Conservation (phyloP, 2,797 vertebrate genomes). For the Meriones psammophilus region DNA sequence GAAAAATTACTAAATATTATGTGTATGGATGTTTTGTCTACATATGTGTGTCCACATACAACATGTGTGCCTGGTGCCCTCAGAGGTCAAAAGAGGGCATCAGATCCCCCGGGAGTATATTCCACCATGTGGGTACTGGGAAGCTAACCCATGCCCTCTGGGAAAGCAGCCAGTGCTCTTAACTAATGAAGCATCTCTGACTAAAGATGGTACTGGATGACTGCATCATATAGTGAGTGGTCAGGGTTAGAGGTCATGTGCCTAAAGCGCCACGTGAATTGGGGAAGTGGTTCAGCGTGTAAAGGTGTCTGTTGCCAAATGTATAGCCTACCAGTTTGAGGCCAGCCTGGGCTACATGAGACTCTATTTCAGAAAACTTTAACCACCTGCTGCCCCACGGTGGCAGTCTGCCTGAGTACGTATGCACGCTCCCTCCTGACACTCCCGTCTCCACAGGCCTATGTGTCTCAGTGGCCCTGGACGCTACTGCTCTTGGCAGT, state of each 20-base stretch:
- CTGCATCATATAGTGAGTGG: neutral
- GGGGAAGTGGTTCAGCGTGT: too few species aligned
- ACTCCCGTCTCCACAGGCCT: slow-evolving; percentile 87
- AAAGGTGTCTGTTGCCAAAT: neutral
- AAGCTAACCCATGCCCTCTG: neutral
- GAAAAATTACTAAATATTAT: neutral
- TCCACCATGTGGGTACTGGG: neutral
- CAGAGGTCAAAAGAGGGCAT: neutral
- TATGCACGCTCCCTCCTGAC: neutral
- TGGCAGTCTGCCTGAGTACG: neutral
- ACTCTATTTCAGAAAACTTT: neutral
- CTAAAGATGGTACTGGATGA: neutral
- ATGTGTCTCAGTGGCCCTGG: slow-evolving; percentile 91
- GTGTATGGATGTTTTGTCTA: neutral
- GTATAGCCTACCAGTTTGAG: neutral
- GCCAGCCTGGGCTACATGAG: neutral
- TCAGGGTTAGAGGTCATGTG: neutral
- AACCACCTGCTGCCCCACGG: neutral
- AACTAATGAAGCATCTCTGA: neutral
- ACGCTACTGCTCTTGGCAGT: slow-evolving; percentile 95
- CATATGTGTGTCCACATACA: neutral
- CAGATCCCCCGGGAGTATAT: neutral
- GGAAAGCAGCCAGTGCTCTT: neutral
- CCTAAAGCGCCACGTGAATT: neutral
- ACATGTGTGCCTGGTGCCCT: neutral